Base-by-base conservation (phyloP, 2,113 vertebrate species). In the Climacteris rufus region DNA sequence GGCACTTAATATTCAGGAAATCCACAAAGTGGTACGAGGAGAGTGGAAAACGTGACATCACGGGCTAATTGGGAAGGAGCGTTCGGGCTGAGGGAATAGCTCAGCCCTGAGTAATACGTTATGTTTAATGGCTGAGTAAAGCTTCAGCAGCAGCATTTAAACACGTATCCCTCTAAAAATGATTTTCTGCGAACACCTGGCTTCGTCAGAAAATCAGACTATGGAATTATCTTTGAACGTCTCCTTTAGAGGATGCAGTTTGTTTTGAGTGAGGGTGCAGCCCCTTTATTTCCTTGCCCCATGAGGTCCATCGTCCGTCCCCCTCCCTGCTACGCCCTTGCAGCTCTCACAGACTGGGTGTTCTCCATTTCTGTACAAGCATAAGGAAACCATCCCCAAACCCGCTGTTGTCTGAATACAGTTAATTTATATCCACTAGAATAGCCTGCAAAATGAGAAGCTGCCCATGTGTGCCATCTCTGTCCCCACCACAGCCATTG, bases 1-100 rank as follows among this genome's bases (percentile, higher is more conserved):
- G 31, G 63, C 87, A 91, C 97, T 96, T 93, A 76, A 94, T 65
- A 94, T 64, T 90, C 96, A 96, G 96, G 96, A 97, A 97, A 96
- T 81, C 90, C 96, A 93, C 70, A 66, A 93, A 96, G 94, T 94
- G 91, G 74, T 82, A 70, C 9, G 71, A 57, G 68, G 87, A 87
- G 92, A 93, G 95, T 96, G 96, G 97, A 97, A 97, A 96, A 93
- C 56, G 94, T 97, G 97, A 97, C 96, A 97, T 95, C 96, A 96
- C 50, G 12, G 87, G 65, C 88, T 92, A 72, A 91, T 89, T 90
- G 92, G 72, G 92, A 83, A 81, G 82, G 89, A 96, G 94, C 91
- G 30, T n/a, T 74, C 68, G 71, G 87, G 91, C 78, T 65, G 92
- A 64, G 77, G 89, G 70, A 96, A 92, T 81, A 91, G 85, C 94